These are phyloP conservation scores for Diadumene lineata DNA, from an alignment of 92 coral and sea anemone species.

Conservation along the genomic window DNA sequence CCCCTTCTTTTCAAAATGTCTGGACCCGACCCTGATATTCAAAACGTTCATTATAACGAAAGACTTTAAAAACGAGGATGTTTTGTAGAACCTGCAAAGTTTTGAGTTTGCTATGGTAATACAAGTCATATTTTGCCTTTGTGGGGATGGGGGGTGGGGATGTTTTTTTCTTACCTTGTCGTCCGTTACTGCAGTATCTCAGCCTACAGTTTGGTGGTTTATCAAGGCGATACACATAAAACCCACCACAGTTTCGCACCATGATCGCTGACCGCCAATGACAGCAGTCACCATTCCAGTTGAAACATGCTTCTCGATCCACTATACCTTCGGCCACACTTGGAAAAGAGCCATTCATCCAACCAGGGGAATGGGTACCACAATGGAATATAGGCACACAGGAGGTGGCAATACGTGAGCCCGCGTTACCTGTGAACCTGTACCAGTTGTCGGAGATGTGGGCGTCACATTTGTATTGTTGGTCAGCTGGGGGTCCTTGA, in stretches of 20 bases:
- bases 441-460: slow-evolving; percentile 39
- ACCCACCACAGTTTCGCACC: slow-evolving; percentile 60
- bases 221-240: slow-evolving; percentile 29
- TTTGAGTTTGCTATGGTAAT: too few species aligned
- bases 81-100: too few species aligned
- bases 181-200: slow-evolving; percentile 38
- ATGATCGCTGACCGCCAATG: slow-evolving; percentile 11
- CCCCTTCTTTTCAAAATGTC: too few species aligned
- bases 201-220: slow-evolving; percentile 37
- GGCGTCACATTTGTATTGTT: slow-evolving; percentile 29
- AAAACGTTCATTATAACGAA: too few species aligned
- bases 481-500: slow-evolving; percentile 14
- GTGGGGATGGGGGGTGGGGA: background rate
- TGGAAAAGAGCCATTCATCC: slow-evolving; percentile 56
- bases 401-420: slow-evolving; percentile 42
- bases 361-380: slow-evolving; percentile 65
- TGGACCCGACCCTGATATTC: too few species aligned
- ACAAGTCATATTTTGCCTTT: background rate
- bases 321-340: slow-evolving; percentile 41
- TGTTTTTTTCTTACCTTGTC: background rate
- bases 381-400: slow-evolving; percentile 42
- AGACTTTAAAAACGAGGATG: too few species aligned
- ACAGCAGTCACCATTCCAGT: slow-evolving; percentile 49
- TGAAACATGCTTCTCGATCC: slow-evolving; percentile 50
- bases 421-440: slow-evolving; percentile 51